These are phyloP conservation scores for Brachyrhaphis roseni DNA, from an alignment of 2,797 vertebrate genomes.

Conservation along the genomic window DNA sequence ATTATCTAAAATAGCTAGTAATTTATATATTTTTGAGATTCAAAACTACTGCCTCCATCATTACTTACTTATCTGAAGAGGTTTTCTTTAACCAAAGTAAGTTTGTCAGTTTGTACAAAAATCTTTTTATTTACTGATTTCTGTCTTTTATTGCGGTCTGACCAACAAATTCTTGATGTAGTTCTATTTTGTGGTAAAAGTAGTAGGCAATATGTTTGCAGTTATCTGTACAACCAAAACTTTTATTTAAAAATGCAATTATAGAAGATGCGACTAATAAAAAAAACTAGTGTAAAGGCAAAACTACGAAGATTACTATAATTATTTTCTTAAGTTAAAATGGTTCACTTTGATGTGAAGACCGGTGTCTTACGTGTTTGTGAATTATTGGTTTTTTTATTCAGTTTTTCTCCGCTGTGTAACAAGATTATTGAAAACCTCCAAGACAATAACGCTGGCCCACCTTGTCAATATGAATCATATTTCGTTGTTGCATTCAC, in stretches of 20 bases:
- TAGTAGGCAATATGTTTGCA: neutral
- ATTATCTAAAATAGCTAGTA: no score
- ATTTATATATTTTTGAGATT: neutral
- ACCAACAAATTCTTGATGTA: no score
- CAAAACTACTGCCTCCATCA: neutral
- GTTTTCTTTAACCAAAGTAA: neutral
- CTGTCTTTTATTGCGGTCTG: no score
- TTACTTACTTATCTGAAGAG: neutral
- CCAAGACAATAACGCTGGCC: slow-evolving; percentile 16
- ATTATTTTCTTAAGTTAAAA: neutral
- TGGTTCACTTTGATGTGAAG: neutral
- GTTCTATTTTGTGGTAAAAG: neutral
- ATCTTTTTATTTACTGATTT: no score
- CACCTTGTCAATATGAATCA: slow-evolving; percentile 34
- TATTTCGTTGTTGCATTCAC: slow-evolving; percentile 51
- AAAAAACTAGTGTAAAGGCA: neutral
- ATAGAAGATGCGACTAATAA: neutral
- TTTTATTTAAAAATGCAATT: neutral
- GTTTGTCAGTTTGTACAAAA: neutral
- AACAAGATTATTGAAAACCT: slow-evolving; percentile 20
- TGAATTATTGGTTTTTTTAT: neutral
- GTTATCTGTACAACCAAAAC: neutral
- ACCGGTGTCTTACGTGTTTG: neutral
- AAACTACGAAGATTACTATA: neutral
- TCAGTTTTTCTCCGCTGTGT: neutral